Conservation (phyloP, 1,140 invertebrate genomes). For the Melanaphis sacchari region DNA sequence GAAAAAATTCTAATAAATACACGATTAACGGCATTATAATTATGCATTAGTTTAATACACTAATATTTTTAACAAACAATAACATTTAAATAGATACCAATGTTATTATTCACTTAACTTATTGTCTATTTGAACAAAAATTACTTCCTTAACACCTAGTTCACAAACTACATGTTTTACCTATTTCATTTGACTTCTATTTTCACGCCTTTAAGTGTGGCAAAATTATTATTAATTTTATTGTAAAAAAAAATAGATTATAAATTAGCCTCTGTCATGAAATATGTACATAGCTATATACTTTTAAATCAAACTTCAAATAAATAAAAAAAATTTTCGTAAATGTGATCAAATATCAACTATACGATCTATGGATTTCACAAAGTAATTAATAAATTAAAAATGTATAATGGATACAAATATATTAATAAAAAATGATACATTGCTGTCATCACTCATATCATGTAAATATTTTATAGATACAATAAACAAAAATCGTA, state of each 20-base stretch:
- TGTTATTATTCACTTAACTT: background rate
- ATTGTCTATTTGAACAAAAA: background rate
- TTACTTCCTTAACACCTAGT: background rate
- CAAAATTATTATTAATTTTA: background rate
- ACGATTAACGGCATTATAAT: no score
- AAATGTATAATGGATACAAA: background rate
- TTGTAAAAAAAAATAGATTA: background rate
- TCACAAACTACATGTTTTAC: background rate
- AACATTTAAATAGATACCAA: background rate
- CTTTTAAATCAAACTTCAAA: background rate
- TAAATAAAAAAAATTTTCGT: background rate
- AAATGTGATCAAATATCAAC: background rate
- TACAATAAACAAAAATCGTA: background rate
- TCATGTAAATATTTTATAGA: background rate
- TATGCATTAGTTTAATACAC: background rate
- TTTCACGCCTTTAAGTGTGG: background rate
- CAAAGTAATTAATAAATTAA: background rate
- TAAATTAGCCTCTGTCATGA: background rate
- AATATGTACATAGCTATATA: background rate
- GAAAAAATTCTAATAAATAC: no score
- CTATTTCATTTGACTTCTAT: background rate
- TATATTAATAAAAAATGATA: background rate
- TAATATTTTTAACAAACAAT: slow-evolving; percentile 6
- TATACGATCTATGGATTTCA: background rate
- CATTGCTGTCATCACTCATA: no score